Conservation (phyloP, 2,888 invertebrate genomes). For the Trissoscelio sp. region DNA sequence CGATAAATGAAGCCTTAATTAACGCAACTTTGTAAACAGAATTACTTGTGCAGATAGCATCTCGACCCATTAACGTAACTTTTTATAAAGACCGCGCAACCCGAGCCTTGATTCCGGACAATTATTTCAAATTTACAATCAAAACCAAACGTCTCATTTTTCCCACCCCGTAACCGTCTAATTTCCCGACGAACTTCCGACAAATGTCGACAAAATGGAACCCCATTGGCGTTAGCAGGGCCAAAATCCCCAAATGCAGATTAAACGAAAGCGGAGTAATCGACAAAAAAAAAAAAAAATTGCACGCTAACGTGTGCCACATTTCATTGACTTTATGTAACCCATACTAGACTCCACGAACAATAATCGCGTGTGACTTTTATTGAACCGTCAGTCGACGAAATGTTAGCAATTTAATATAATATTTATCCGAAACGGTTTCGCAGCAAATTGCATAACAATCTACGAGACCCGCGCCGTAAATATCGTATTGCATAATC, state of each 20-base stretch:
- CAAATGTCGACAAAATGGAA: neutral
- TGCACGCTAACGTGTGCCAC: neutral
- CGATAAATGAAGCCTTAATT: conserved; percentile 49
- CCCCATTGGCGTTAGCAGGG: conserved; percentile 1
- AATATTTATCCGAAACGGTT: conserved; percentile 44
- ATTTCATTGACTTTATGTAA: conserved; percentile 38
- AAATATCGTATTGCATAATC: conserved; percentile 55
- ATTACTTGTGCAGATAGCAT: conserved; percentile 29
- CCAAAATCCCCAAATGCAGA: conserved; percentile 5
- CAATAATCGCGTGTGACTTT: conserved; percentile 49
- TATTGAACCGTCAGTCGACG: conserved; percentile 41
- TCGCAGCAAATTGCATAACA: conserved; percentile 54
- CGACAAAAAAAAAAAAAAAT: conserved; percentile 7
- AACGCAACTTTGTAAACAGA: conserved; percentile 51
- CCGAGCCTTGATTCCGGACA: conserved; percentile 25
- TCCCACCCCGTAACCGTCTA: neutral
- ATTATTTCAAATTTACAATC: conserved; percentile 30
- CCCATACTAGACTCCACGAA: neutral
- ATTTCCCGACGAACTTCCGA: neutral
- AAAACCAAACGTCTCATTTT: neutral
- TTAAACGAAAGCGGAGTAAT: neutral
- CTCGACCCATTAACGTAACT: conserved; percentile 21
- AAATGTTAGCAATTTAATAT: conserved; percentile 54
- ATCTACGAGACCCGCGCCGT: conserved; percentile 25
- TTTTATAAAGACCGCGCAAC: conserved; percentile 20